phyloP scores from a whole-genome alignment of 2,888 invertebrate genomes.

The Tetragonula carbonaria region DNA sequence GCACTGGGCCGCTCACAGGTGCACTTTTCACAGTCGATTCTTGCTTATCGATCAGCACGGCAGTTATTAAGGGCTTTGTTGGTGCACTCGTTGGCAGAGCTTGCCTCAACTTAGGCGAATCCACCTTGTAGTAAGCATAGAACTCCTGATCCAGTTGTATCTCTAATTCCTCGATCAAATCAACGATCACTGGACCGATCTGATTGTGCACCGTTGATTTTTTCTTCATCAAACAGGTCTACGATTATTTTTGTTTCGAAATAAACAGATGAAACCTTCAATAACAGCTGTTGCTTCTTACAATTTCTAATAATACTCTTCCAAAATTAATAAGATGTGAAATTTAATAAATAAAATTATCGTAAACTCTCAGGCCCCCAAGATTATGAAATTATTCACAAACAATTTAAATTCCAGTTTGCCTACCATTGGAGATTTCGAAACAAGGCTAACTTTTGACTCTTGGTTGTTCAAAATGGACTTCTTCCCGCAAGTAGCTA shows the following conservation, averaged over 20 bases:
- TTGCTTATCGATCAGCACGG: slow-evolving; percentile 46
- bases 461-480: slow-evolving; percentile 83
- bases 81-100: slow-evolving; percentile 70
- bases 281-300: too few relatives aligned
- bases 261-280: too few relatives aligned
- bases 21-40: slow-evolving; percentile 61
- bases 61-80: slow-evolving; percentile 40
- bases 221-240: slow-evolving; percentile 77
- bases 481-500: slow-evolving; percentile 84
- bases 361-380: background rate
- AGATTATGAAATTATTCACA: background rate
- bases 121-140: slow-evolving; percentile 75
- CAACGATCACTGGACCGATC: slow-evolving; percentile 88
- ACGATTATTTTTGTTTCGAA: background rate
- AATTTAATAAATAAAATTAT: background rate
- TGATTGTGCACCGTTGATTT: slow-evolving; percentile 82
- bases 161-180: slow-evolving; percentile 88
- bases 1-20: slow-evolving; percentile 35
- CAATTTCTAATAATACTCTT: too few relatives aligned
- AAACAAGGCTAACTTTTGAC: slow-evolving; percentile 79
- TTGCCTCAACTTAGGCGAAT: slow-evolving; percentile 68
- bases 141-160: slow-evolving; percentile 83
- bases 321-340: background rate
- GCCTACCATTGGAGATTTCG: slow-evolving; percentile 75
- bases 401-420: background rate